These are phyloP conservation scores for Chaetodon trifascialis DNA, from an alignment of 2,113 vertebrate species.

Conservation along the genomic window DNA sequence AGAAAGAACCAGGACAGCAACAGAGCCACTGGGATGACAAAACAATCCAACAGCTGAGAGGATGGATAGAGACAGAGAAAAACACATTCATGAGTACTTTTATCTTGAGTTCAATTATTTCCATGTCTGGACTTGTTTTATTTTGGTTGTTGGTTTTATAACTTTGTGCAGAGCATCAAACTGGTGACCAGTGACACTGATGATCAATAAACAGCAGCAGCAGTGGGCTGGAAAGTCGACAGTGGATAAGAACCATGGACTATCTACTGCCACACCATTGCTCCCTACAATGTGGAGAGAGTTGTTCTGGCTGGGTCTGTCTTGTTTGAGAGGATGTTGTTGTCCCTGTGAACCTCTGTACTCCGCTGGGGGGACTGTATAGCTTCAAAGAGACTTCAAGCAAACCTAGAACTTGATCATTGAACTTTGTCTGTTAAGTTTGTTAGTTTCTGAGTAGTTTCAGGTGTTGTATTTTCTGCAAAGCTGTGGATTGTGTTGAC, in stretches of 20 bases:
- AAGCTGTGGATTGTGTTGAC: too few relatives aligned
- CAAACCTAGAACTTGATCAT: too few relatives aligned
- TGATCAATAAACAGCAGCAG: background rate
- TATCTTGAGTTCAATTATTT: background rate
- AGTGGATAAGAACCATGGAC: background rate
- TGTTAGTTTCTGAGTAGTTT: too few relatives aligned
- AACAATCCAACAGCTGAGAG: conserved; percentile 92
- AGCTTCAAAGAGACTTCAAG: too few relatives aligned
- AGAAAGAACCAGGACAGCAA: conserved; percentile 97
- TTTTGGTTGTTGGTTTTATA: background rate
- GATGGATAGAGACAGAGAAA: background rate
- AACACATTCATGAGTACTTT: background rate
- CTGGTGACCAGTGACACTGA: background rate
- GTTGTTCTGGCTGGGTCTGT: too few relatives aligned
- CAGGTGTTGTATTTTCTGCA: too few relatives aligned
- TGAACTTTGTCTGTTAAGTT: too few relatives aligned
- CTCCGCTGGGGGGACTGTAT: too few relatives aligned
- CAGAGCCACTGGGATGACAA: conserved; percentile 95
- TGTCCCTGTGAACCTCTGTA: too few relatives aligned
- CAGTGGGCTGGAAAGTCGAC: background rate
- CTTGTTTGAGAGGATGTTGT: too few relatives aligned
- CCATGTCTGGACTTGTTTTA: background rate
- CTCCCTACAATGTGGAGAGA: too few relatives aligned
- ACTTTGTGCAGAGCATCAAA: background rate
- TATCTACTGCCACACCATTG: background rate